Conservation (phyloP, 1,140 invertebrate genomes). For the Manduca sexta region DNA sequence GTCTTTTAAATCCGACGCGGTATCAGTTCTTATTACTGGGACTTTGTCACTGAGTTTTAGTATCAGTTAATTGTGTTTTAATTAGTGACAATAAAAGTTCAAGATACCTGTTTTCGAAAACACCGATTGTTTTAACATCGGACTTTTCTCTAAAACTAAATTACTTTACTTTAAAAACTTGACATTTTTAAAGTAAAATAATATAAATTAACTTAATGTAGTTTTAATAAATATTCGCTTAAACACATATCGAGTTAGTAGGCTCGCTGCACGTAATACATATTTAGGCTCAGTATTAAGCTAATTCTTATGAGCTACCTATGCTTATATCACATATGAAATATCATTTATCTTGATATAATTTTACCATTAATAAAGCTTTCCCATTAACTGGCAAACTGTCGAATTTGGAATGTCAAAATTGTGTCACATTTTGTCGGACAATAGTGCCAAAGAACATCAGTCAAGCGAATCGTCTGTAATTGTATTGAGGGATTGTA, state of each 20-base stretch:
- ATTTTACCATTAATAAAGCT: slow-evolving; percentile 49
- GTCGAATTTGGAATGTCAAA: slow-evolving; percentile 38
- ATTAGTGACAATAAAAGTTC: slow-evolving; percentile 8
- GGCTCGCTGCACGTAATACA: slow-evolving; percentile 30
- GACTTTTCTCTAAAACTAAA: slow-evolving; percentile 34
- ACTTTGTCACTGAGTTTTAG: too few relatives aligned
- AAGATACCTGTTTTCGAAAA: slow-evolving; percentile 26
- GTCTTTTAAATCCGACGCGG: slow-evolving; percentile 50
- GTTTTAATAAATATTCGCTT: slow-evolving; percentile 54
- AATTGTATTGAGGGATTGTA: too few relatives aligned
- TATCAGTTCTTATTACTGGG: slow-evolving; percentile 17
- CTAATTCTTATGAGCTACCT: slow-evolving; percentile 32
- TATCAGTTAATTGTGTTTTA: too few relatives aligned
- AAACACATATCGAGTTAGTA: slow-evolving; percentile 30
- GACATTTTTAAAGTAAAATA: slow-evolving; percentile 40
- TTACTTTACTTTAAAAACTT: slow-evolving; percentile 30
- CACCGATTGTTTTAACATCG: slow-evolving; percentile 33
- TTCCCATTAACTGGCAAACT: slow-evolving; percentile 44
- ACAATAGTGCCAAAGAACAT: neutral
- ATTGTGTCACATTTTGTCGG: neutral
- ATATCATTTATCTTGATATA: slow-evolving; percentile 59
- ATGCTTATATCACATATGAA: slow-evolving; percentile 67
- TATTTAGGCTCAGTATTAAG: slow-evolving; percentile 24
- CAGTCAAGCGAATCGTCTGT: too few relatives aligned
- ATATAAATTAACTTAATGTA: slow-evolving; percentile 33